Conservation (phyloP, 1,140 invertebrate species). For the Steinernema feltiae region DNA sequence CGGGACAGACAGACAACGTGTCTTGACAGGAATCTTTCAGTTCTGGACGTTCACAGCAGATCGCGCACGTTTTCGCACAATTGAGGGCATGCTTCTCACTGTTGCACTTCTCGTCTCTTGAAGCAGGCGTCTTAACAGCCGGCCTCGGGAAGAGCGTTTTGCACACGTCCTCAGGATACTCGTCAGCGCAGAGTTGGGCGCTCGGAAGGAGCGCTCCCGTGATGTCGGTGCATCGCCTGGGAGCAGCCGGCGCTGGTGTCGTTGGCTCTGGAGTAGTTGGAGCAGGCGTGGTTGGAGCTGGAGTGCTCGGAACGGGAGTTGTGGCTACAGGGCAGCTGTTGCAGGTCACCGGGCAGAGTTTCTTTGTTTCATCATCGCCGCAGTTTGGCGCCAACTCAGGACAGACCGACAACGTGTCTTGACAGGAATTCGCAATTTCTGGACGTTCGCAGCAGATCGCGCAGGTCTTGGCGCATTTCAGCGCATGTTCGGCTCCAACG, state of each 20-base stretch:
- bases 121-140: too few species aligned
- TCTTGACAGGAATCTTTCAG: too few species aligned
- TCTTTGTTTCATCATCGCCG: not conserved
- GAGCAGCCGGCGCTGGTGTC: not conserved
- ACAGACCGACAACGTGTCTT: not conserved
- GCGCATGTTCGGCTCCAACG: not conserved
- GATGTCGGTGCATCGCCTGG: not conserved
- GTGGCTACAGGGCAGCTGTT: not conserved
- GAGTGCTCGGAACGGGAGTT: not conserved
- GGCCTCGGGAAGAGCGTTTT: too few species aligned
- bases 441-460: not conserved
- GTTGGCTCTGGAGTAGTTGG: not conserved
- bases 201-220: too few species aligned
- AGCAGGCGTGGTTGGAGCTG: not conserved
- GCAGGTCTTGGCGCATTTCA: not conserved
- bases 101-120: too few species aligned
- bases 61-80: too few species aligned
- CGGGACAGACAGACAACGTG: too few species aligned
- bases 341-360: not conserved
- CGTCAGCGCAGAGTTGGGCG: too few species aligned
- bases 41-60: too few species aligned
- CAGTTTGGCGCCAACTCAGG: not conserved
- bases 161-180: too few species aligned
- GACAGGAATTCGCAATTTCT: not conserved
- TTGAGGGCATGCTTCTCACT: too few species aligned